These are phyloP conservation scores for Venturia canescens DNA, from an alignment of 1,140 invertebrate species.

Conservation along the genomic window DNA sequence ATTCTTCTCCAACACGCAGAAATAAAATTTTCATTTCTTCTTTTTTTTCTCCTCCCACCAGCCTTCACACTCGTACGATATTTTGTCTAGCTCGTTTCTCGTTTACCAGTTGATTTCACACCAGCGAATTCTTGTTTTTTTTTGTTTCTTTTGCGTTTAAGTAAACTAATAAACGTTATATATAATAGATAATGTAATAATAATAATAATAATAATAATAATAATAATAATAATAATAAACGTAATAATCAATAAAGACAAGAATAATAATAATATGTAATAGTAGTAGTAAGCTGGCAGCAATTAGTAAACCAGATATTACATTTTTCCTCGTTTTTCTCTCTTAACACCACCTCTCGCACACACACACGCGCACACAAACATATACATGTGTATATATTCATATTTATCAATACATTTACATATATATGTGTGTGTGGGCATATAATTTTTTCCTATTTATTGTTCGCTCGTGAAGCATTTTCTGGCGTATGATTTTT, in stretches of 20 bases:
- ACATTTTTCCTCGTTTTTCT: slow-evolving; percentile 52
- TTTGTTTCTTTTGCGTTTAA: slow-evolving; percentile 58
- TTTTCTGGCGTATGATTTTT: neutral
- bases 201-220: neutral
- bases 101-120: slow-evolving; percentile 22
- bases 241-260: slow-evolving; percentile 62
- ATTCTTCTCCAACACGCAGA: slow-evolving; percentile 10
- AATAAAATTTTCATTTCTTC: neutral
- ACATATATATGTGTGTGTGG: no score
- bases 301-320: slow-evolving; percentile 73
- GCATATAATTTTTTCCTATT: no score
- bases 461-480: no score
- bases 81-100: slow-evolving; percentile 10
- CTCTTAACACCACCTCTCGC: no score
- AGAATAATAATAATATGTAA: slow-evolving; percentile 68
- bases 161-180: slow-evolving; percentile 74
- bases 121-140: slow-evolving; percentile 48
- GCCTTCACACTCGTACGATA: neutral
- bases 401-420: no score
- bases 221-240: slow-evolving; percentile 65
- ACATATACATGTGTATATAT: no score
- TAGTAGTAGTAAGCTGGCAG: slow-evolving; percentile 74
- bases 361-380: no score
- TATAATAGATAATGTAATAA: slow-evolving; percentile 50
- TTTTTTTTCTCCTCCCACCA: slow-evolving; percentile 36